Base-by-base conservation (phyloP, 2,113 vertebrate species). In the Ploceus nigricollis region DNA sequence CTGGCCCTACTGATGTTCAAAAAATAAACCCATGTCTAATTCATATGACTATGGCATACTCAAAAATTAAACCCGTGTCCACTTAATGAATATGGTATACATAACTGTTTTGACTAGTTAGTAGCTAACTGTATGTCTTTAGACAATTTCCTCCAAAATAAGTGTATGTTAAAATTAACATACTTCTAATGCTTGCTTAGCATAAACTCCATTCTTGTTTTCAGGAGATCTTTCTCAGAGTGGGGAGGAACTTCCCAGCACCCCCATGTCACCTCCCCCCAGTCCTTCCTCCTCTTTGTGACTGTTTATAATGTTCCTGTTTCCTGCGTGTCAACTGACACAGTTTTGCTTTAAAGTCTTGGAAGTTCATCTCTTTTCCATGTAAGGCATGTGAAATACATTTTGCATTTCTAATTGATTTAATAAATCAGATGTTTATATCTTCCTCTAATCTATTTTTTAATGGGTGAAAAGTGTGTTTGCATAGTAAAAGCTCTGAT, bases 331-430 rank as follows among this genome's bases (percentile, higher is more conserved):
- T 95, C 88, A 71, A 30, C 60, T 64, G 90, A 60, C 90, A 84
- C 84, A 58, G 66, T 94, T 92, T 87, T 91, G 79, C 90, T 96
- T 93, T 96, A 73, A 95, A 50, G 71, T 88, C 90, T 92, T 94
- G 85, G 44, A 89, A 96, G 71, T 93, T 95, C 85, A 95, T 77
- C 90, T 90, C 85, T 91, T 91, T 96, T 92, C 89, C 75, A 53
- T 96, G 96, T 96, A 96, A 97, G 93, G 96, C 93, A 95, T 95
- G 90, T 96, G 88, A 94, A 97, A 90, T 90, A 87, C 86, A 93
- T 91, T 97, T 95, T 97, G 94, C 93, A 71, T 94, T 96, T 96
- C 90, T 96, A 93, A 92, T 94, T 96, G 94, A 94, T 96, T 96
- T 95, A 97, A 95, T 96, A 96, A 95, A 95, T 90, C 48, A 95